phyloP scores from a whole-genome alignment of 2,113 vertebrate species.

The Ophthalmolycus amberensis region DNA sequence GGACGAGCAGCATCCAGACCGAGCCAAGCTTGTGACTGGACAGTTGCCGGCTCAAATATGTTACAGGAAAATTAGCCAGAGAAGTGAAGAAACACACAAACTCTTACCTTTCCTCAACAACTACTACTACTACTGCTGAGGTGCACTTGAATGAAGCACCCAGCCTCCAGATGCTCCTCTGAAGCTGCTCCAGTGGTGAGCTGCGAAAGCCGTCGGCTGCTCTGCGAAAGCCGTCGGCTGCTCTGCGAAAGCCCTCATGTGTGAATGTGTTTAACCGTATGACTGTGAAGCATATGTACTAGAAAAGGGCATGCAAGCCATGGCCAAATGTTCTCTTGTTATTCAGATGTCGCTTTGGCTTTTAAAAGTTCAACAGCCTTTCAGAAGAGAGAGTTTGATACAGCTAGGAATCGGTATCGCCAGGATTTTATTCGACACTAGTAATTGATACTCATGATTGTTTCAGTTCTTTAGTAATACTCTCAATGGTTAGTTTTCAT shows the following conservation, averaged over 20 bases:
- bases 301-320: constrained; percentile 45
- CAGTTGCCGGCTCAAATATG: not conserved
- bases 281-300: constrained; percentile 67
- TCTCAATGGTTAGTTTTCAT: not conserved
- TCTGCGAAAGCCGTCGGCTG: constrained; percentile 12
- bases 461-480: too few species aligned
- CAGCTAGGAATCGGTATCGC: not conserved
- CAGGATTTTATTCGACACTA: not conserved
- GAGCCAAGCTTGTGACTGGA: constrained; percentile 30
- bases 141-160: constrained; percentile 22
- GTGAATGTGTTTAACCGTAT: constrained; percentile 27
- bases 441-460: too few species aligned
- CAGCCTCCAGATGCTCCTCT: not conserved
- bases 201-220: constrained; percentile 2
- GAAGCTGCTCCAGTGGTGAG: constrained; percentile 23
- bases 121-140: not conserved
- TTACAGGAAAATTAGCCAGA: constrained; percentile 23
- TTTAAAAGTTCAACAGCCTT: not conserved
- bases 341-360: constrained; percentile 55
- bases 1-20: constrained; percentile 12
- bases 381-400: not conserved
- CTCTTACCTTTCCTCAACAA: not conserved
- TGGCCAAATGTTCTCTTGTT: constrained; percentile 35
- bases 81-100: constrained; percentile 4
- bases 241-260: constrained; percentile 25